Base-by-base conservation (phyloP, 2,888 invertebrate species). In the Neoascia interrupta region DNA sequence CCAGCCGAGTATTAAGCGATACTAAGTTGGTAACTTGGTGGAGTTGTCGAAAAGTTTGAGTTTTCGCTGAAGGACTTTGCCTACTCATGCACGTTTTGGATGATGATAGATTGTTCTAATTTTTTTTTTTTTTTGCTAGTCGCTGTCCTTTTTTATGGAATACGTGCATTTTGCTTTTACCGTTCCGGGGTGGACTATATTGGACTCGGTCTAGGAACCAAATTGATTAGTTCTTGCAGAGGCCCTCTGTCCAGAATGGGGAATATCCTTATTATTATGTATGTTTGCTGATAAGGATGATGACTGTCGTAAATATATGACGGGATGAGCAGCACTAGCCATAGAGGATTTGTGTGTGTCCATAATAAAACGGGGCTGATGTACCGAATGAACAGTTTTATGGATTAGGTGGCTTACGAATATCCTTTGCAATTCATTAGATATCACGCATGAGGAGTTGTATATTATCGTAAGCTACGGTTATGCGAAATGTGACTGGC, bases 61-160 rank as follows among this genome's bases (percentile, higher is more conserved):
- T 54, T 68, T 64, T 74, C 19, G 21, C 53, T 68, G 26, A 47
- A 75, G 69, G 69, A 69, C 70, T 75, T 75, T 70, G 75, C 70
- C 75, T 75, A 75, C 75, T 75, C 75, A 70, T 75, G 70, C 75
- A 75, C 75, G 75, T 75, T 47, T 63, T 23, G 43, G 70, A 70
- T 75, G 61, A 75, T 75, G 75, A 75, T 75, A 70, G 75, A 75
- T 75, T 75, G 74, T 74, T 69, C 61, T 69, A 16, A 2, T 18
- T n/a, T 31, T 26, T 31, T 53, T 69, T 56, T 61, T 69, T 43
- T 69, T 49, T 54, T 15, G 36, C 26, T 41, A 61, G 36, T 75
- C 36, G 28, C 18, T n/a, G 37, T 34, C 23, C 39, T 43, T 58
- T 61, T 43, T 63, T 58, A 41, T 26, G 31, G 49, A 49, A 31